Evolutionary conservation across 2,888 invertebrate genomes (phyloP).

Genomic region (Venustoraphidia nigricollis): DNA sequence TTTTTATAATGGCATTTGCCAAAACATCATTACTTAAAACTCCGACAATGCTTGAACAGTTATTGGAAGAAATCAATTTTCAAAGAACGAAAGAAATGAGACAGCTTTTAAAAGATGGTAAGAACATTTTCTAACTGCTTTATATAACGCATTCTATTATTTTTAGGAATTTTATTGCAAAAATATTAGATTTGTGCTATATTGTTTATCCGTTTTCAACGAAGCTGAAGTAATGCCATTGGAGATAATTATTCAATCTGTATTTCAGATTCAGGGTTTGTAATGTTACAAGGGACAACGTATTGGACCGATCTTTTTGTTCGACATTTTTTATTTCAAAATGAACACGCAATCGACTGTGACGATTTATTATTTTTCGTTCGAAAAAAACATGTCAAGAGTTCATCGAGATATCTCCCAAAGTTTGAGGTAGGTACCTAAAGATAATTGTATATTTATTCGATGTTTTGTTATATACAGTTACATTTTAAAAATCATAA

Average conservation of each 20-base stretch:
- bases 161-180: background rate
- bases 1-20: conserved; percentile 23
- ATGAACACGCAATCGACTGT: conserved; percentile 75
- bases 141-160: background rate
- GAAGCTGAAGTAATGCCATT: background rate
- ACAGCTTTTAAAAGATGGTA: conserved; percentile 76
- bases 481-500: background rate
- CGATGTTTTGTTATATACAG: background rate
- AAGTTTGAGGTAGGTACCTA: conserved; percentile 87
- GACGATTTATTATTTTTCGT: conserved; percentile 94
- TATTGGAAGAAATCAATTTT: conserved; percentile 83
- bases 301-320: conserved; percentile 95
- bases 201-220: background rate
- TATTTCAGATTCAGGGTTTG: conserved; percentile 72
- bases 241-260: background rate
- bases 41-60: conserved; percentile 66
- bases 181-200: background rate
- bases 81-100: conserved; percentile 85
- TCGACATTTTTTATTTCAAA: conserved; percentile 82
- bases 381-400: conserved; percentile 78
- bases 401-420: conserved; percentile 72
- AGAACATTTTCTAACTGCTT: conserved; percentile 11
- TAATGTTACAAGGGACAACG: conserved; percentile 80
- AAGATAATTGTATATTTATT: conserved; percentile 15
- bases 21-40: conserved; percentile 27